phyloP scores from a whole-genome alignment of 2,888 invertebrate genomes.

The Agrilus cyanescens region DNA sequence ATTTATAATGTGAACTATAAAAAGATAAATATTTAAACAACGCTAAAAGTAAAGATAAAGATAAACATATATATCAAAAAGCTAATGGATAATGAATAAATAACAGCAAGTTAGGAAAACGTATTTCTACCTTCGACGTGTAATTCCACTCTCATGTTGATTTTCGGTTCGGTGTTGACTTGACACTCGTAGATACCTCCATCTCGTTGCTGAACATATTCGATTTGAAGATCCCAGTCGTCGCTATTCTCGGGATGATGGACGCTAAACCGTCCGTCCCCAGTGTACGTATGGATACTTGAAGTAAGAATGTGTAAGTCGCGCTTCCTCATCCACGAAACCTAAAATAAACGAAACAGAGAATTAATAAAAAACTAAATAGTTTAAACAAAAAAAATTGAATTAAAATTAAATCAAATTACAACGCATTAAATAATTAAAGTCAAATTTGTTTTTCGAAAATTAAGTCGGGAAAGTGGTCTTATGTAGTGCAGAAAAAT shows the following conservation, averaged over 20 bases:
- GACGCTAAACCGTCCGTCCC: slow-evolving; percentile 76
- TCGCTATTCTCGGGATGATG: slow-evolving; percentile 73
- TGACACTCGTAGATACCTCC: slow-evolving; percentile 81
- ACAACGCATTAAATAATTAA: too few relatives aligned
- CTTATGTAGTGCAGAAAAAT: too few relatives aligned
- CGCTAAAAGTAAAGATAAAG: not conserved
- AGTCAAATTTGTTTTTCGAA: too few relatives aligned
- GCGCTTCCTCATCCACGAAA: slow-evolving; percentile 72
- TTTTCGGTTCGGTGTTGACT: slow-evolving; percentile 82
- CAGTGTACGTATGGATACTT: slow-evolving; percentile 76
- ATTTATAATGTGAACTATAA: too few relatives aligned
- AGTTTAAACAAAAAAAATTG: too few relatives aligned
- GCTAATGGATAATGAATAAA: too few relatives aligned
- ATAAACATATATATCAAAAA: slow-evolving; percentile 4
- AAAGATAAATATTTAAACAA: too few relatives aligned
- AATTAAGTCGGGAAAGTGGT: too few relatives aligned
- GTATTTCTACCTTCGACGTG: slow-evolving; percentile 59
- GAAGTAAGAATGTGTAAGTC: slow-evolving; percentile 78
- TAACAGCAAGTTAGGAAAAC: slow-evolving; percentile 8
- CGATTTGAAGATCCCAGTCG: slow-evolving; percentile 77
- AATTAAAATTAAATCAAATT: too few relatives aligned
- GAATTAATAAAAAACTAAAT: too few relatives aligned
- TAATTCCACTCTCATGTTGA: slow-evolving; percentile 70
- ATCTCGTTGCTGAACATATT: slow-evolving; percentile 72
- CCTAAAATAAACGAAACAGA: slow-evolving; percentile 48